Evolutionary conservation across 2,888 invertebrate genomes (phyloP), one percentile per base, ranked within the genome.

Genomic region (Ditula angustiorana): DNA sequence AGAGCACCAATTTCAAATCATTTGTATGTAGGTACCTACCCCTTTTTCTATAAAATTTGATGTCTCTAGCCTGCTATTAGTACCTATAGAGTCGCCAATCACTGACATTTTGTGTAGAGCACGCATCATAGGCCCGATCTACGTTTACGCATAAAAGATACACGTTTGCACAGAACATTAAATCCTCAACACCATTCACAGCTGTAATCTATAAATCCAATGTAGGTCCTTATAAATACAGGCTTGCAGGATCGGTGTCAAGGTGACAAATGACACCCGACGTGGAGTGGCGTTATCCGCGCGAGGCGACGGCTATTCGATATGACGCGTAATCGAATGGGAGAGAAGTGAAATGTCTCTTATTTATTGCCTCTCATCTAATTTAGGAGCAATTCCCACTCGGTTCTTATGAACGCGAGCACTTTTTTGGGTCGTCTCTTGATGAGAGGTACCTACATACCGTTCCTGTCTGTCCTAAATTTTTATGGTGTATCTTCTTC

Each of bases 311-410:
- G 69, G 61, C 73, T 70, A 77, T 76, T 71, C 71, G 72, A 77
- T 76, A 72, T 74, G 80, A 77, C 77, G 46, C 69, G 74, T 79
- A 78, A 82, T 79, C 79, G 77, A 79, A 79, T 79, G 73, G 74
- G 69, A 70, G 72, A 73, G 47, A 62, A 67, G 67, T 66, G 67
- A 35, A 61, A 73, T 67, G 75, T 70, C 71, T 72, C 75, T 77
- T 76, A 76, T 77, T 77, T 76, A 71, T 74, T 71, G 68, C 69
- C 50, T 61, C 16, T 60, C 58, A 66, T 66, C 67, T 69, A 50
- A 64, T 47, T 63, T 47, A 19, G 55, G 24, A 23, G 50, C 41
- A 41, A 46, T 44, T 35, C 49, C 41, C 33, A 21, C 16, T 10
- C 16, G 50, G 7, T 33, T 26, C 28, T 50, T 50, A 30, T 19